Percentiles rank a stretch among this genome's conserved stretches.
These are phyloP conservation scores for Cyprinodon tularosa DNA, from an alignment of 2,113 vertebrate genomes.

Conservation along the genomic window DNA sequence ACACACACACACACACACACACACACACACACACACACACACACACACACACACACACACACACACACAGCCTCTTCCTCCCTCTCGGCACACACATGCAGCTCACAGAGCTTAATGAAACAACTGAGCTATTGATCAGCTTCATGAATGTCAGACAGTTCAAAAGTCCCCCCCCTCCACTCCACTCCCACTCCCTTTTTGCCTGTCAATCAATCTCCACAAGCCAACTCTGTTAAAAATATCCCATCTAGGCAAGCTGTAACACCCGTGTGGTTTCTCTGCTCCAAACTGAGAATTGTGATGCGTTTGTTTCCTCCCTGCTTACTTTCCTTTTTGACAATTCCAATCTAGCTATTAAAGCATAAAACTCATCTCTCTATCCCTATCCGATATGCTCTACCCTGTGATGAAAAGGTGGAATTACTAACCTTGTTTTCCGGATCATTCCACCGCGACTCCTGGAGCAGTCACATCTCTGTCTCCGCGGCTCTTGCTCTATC, in stretches of 20 bases:
- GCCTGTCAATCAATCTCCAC: slow-evolving; percentile 59
- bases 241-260: not conserved
- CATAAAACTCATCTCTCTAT: slow-evolving; percentile 2
- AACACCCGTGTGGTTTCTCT: slow-evolving; percentile 6
- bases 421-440: slow-evolving; percentile 72
- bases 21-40: slow-evolving; percentile 19
- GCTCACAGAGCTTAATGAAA: slow-evolving; percentile 48
- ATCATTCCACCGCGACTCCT: slow-evolving; percentile 58
- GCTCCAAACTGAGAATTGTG: not conserved
- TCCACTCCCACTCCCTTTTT: not conserved
- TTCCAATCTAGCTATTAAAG: slow-evolving; percentile 11
- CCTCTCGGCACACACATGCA: slow-evolving; percentile 27
- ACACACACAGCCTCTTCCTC: slow-evolving; percentile 42
- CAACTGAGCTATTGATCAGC: slow-evolving; percentile 71
- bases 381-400: not conserved
- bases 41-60: slow-evolving; percentile 25
- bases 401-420: slow-evolving; percentile 48
- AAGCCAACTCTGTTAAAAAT: slow-evolving; percentile 53
- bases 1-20: slow-evolving; percentile 29
- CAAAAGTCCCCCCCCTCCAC: slow-evolving; percentile 36
- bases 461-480: slow-evolving; percentile 60
- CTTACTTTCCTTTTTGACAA: slow-evolving; percentile 45
- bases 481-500: slow-evolving; percentile 48
- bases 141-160: slow-evolving; percentile 62
- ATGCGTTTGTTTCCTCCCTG: not conserved